Percentiles rank a stretch among this genome's conserved stretches.
These are phyloP conservation scores for Apeltes quadracus DNA, from an alignment of 2,113 vertebrate genomes.

Conservation along the genomic window DNA sequence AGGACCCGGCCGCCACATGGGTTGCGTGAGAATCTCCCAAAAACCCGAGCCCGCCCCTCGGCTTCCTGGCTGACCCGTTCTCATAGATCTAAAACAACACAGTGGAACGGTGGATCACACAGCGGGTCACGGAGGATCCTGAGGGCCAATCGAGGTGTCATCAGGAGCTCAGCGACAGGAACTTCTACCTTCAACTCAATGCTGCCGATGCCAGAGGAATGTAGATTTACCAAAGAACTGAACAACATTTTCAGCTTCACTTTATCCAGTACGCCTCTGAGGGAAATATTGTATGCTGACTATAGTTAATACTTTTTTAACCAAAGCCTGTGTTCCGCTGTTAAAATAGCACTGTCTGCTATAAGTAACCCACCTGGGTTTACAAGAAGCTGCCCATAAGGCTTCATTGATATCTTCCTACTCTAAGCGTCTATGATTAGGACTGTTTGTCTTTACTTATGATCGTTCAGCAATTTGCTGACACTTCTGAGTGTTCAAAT, in stretches of 20 bases:
- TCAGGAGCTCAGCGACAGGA: background rate
- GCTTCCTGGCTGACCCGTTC: conserved; percentile 64
- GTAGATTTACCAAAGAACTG: background rate
- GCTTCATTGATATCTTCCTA: too few species aligned
- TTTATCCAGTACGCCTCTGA: background rate
- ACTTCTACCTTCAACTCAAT: background rate
- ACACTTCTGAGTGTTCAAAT: too few species aligned
- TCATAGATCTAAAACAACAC: conserved; percentile 69
- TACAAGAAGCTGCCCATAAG: too few species aligned
- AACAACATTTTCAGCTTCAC: background rate
- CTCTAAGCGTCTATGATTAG: too few species aligned
- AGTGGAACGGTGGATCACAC: conserved; percentile 54
- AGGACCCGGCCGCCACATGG: conserved; percentile 73
- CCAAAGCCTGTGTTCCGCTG: background rate
- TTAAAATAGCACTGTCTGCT: background rate
- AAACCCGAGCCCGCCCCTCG: conserved; percentile 62
- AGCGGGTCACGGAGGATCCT: conserved; percentile 43
- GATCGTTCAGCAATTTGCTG: too few species aligned
- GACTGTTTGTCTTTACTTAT: too few species aligned
- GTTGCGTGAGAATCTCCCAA: conserved; percentile 77
- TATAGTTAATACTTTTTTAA: too few species aligned
- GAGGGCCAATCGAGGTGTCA: conserved; percentile 28
- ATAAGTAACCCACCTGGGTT: background rate
- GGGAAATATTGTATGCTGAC: background rate
- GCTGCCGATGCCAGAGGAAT: background rate